phyloP scores from a whole-genome alignment of 1,140 invertebrate genomes.

The Drosophila ogumai region DNA sequence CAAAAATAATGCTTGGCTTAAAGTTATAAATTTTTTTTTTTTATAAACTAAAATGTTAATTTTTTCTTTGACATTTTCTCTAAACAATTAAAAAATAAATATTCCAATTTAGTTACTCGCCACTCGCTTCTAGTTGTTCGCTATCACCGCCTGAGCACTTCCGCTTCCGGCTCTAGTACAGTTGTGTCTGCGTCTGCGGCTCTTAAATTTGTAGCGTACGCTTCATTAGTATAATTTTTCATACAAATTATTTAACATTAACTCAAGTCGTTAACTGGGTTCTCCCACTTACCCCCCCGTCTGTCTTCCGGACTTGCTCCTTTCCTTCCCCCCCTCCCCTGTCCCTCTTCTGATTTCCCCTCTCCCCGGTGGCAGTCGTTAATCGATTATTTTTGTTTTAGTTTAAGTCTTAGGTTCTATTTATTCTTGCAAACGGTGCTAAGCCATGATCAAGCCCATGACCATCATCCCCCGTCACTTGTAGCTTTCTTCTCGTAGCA shows the following conservation, averaged over 20 bases:
- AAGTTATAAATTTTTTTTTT: background rate
- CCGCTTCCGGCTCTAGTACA: constrained; percentile 29
- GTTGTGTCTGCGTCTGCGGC: constrained; percentile 55
- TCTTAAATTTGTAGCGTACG: constrained; percentile 56
- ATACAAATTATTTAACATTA: constrained; percentile 51
- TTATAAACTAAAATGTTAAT: too few species aligned
- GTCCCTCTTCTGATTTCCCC: background rate
- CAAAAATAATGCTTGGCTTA: background rate
- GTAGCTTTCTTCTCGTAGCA: constrained; percentile 31
- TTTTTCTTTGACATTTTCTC: too few species aligned
- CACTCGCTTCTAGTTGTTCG: constrained; percentile 5
- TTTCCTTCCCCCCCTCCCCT: background rate
- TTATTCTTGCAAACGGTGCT: constrained; percentile 62
- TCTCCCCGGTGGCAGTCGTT: constrained; percentile 62
- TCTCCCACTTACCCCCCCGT: background rate
- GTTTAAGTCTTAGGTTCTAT: constrained; percentile 74
- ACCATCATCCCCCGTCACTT: constrained; percentile 14
- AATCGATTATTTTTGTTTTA: constrained; percentile 58
- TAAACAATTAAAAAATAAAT: background rate
- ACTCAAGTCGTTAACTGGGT: constrained; percentile 70
- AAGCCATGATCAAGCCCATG: constrained; percentile 44
- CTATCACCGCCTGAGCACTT: background rate
- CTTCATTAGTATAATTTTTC: constrained; percentile 71
- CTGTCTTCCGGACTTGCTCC: background rate
- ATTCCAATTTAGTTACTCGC: background rate